A percentile compares a stretch with the other conserved stretches of the same genome.
Conservation (phyloP, 2,797 vertebrate species). For the Todus mexicanus region DNA sequence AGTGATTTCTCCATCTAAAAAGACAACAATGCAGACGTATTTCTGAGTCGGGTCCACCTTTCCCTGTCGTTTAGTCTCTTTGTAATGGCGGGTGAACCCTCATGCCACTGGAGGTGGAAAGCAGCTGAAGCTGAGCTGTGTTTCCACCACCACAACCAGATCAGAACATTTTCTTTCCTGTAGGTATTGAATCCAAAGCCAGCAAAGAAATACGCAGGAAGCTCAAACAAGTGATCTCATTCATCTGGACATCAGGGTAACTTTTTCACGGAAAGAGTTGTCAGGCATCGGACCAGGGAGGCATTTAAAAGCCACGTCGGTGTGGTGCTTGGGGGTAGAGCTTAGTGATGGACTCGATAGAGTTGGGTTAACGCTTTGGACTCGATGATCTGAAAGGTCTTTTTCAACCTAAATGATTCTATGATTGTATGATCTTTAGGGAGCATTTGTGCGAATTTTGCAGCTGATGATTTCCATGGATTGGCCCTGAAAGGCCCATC, state of each 20-base stretch:
- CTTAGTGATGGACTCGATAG: too few relatives aligned
- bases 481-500: neutral
- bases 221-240: neutral
- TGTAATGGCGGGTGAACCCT: neutral
- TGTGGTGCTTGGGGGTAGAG: too few relatives aligned
- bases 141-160: neutral
- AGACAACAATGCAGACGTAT: neutral
- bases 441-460: neutral
- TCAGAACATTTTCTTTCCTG: fast-evolving
- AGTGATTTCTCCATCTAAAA: neutral
- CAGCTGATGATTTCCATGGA: neutral
- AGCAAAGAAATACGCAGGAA: neutral
- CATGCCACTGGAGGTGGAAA: fast-evolving
- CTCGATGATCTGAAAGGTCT: too few relatives aligned
- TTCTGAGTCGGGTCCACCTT: neutral
- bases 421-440: neutral
- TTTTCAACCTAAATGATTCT: too few relatives aligned
- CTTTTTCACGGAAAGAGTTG: too few relatives aligned
- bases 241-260: too few relatives aligned
- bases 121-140: neutral
- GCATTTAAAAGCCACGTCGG: too few relatives aligned
- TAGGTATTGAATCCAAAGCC: neutral
- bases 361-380: too few relatives aligned
- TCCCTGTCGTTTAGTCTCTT: neutral
- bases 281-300: too few relatives aligned